A percentile compares a stretch with the other conserved stretches of the same genome.
phyloP scores from a whole-genome alignment of 2,113 vertebrate genomes.

The Noctilio leporinus region DNA sequence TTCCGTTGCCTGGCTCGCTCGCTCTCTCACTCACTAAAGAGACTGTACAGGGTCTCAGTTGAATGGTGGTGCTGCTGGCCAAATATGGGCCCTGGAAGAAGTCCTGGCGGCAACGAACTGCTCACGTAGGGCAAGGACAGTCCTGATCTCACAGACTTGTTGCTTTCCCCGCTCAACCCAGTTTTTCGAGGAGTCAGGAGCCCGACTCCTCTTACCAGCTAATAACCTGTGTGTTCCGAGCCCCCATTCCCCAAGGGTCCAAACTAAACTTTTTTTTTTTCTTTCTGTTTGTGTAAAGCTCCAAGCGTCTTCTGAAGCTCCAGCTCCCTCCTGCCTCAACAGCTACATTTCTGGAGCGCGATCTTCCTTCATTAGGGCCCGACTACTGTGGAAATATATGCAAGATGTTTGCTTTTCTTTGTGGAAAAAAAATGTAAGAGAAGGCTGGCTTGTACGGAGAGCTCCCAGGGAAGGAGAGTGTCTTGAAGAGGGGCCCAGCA shows the following conservation, averaged over 20 bases:
- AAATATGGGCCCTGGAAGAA: background rate
- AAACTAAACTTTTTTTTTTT: background rate
- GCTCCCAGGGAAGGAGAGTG: background rate
- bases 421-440: background rate
- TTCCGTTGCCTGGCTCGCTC: background rate
- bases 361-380: background rate
- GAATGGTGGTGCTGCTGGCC: background rate
- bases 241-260: background rate
- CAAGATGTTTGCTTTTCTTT: slow-evolving; percentile 38
- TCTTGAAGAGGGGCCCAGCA: background rate
- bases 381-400: background rate
- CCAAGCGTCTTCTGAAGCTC: background rate
- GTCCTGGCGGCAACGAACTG: no score
- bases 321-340: background rate
- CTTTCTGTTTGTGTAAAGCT: background rate
- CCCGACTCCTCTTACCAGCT: background rate
- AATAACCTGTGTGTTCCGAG: background rate
- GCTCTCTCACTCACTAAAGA: background rate
- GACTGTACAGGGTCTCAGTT: background rate
- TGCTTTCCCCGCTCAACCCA: no score
- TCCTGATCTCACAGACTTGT: background rate
- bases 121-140: accelerated
- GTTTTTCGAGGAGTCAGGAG: background rate
- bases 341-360: background rate
- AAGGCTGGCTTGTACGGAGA: accelerated